Evolutionary conservation across 2,797 vertebrate genomes (phyloP).

Genomic region (Molossus molossus): DNA sequence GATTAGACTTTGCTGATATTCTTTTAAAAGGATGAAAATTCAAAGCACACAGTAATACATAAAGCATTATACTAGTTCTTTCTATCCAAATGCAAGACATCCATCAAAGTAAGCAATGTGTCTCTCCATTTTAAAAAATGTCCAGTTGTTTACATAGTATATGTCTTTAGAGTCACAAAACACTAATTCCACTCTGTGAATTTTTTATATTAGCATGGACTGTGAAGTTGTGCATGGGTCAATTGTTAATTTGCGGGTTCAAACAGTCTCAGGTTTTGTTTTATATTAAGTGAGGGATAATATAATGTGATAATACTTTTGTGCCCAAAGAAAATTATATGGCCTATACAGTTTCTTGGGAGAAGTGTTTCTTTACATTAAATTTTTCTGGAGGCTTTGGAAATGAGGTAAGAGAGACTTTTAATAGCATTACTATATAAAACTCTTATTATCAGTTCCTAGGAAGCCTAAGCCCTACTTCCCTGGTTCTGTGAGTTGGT

Average conservation of each 20-base stretch:
- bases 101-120: slow-evolving; percentile 56
- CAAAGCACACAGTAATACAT: slow-evolving; percentile 63
- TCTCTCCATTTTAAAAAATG: slow-evolving; percentile 32
- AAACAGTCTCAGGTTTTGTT: slow-evolving; percentile 7
- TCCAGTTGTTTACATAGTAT: slow-evolving; percentile 53
- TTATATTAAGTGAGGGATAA: slow-evolving; percentile 39
- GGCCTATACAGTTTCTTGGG: background rate
- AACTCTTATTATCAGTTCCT: background rate
- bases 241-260: slow-evolving; percentile 17
- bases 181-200: slow-evolving; percentile 11
- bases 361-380: slow-evolving; percentile 40
- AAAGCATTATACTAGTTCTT: slow-evolving; percentile 31
- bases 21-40: slow-evolving; percentile 28
- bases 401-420: slow-evolving; percentile 32
- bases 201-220: slow-evolving; percentile 45
- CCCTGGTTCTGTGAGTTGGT: background rate
- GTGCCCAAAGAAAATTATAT: background rate
- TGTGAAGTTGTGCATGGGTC: slow-evolving; percentile 44
- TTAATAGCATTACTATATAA: background rate
- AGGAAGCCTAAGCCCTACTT: background rate
- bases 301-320: slow-evolving; percentile 26
- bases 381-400: slow-evolving; percentile 13
- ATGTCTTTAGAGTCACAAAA: slow-evolving; percentile 60
- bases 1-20: slow-evolving; percentile 62
- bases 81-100: slow-evolving; percentile 48